phyloP scores from a whole-genome alignment of 2,888 invertebrate species.

The Yponomeuta sedellus region DNA sequence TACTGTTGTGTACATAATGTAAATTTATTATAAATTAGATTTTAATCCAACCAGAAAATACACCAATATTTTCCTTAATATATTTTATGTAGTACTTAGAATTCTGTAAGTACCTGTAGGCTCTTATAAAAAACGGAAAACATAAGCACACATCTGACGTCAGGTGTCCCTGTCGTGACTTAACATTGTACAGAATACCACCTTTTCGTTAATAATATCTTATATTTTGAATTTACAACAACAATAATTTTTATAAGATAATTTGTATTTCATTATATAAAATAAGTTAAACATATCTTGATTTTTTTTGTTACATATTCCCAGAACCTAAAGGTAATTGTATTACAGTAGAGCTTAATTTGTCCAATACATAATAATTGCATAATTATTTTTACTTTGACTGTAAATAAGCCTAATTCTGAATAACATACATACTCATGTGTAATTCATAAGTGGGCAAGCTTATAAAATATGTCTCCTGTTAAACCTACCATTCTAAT shows the following conservation, averaged over 20 bases:
- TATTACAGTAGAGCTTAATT: slow-evolving; percentile 10
- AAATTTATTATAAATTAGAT: slow-evolving; percentile 11
- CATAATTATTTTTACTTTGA: slow-evolving; percentile 21
- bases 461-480: slow-evolving; percentile 73
- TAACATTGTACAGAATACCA: slow-evolving; percentile 4
- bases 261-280: not conserved
- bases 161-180: not conserved
- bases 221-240: slow-evolving; percentile 1
- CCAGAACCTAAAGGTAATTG: slow-evolving; percentile 1
- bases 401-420: slow-evolving; percentile 25
- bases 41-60: slow-evolving; percentile 12
- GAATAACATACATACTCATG: slow-evolving; percentile 24
- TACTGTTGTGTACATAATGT: slow-evolving; percentile 4
- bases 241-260: not conserved
- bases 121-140: not conserved
- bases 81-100: slow-evolving; percentile 16
- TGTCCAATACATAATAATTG: slow-evolving; percentile 11
- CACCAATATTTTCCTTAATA: slow-evolving; percentile 13
- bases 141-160: not conserved
- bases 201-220: not conserved
- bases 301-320: slow-evolving; percentile 6
- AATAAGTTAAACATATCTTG: slow-evolving; percentile 3
- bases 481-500: slow-evolving; percentile 24
- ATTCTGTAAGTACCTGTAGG: slow-evolving; percentile 4
- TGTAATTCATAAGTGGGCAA: slow-evolving; percentile 59